These are phyloP conservation scores for Melanotaenia trifasciata DNA, from an alignment of 2,797 vertebrate genomes.

Conservation along the genomic window DNA sequence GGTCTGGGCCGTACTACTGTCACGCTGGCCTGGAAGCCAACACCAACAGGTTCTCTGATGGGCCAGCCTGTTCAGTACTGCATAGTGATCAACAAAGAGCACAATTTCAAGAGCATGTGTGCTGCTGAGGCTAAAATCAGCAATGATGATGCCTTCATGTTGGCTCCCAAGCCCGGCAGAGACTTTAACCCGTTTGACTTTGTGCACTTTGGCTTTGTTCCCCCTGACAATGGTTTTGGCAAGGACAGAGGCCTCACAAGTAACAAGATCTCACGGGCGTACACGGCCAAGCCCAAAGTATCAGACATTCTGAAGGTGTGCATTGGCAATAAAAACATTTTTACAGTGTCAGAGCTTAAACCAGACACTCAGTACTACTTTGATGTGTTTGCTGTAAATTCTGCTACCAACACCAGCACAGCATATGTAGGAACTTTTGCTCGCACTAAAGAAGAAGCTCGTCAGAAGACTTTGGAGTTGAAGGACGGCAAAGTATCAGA, in stretches of 20 bases:
- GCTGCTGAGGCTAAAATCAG: conserved; percentile 94
- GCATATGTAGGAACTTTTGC: conserved; percentile 97
- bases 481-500: conserved; percentile 95
- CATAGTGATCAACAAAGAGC: conserved; percentile 95
- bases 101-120: conserved; percentile 99
- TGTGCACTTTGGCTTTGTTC: conserved; percentile 92
- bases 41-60: conserved; percentile 90
- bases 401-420: conserved; percentile 92
- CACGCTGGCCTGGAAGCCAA: conserved; percentile 96
- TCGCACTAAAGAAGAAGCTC: conserved; percentile 94
- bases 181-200: conserved; percentile 99
- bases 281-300: conserved; percentile 79
- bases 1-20: conserved; percentile 93
- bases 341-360: conserved; percentile 93
- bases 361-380: conserved; percentile 98
- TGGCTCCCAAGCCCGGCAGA: conserved; percentile 91
- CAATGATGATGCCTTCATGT: conserved; percentile 92
- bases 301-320: conserved; percentile 92
- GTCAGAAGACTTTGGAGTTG: conserved; percentile 93
- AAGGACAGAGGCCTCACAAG: conserved; percentile 84
- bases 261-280: conserved; percentile 85
- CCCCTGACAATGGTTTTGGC: conserved; percentile 83
- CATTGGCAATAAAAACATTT: conserved; percentile 96
- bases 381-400: conserved; percentile 93
- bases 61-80: conserved; percentile 95